These are phyloP conservation scores for Phymorhynchus buccinoides DNA, from an alignment of 1,140 invertebrate genomes.

Conservation along the genomic window DNA sequence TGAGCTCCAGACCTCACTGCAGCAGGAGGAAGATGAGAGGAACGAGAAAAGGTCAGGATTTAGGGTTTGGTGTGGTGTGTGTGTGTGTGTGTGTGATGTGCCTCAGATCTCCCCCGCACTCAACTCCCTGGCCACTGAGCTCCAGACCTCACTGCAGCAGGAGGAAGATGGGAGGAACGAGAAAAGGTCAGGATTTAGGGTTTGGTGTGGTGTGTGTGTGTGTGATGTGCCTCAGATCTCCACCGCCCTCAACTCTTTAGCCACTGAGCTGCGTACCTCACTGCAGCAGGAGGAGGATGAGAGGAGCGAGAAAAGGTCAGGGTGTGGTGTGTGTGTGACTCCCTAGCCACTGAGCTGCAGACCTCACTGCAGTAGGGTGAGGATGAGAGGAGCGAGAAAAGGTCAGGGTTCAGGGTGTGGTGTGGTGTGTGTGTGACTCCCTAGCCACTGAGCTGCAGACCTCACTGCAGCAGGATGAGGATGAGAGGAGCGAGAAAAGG, in stretches of 20 bases:
- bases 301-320: background rate
- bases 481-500: too few relatives aligned
- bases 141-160: conserved; percentile 85
- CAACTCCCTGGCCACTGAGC: conserved; percentile 88
- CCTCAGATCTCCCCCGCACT: conserved; percentile 54
- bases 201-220: too few relatives aligned
- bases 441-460: too few relatives aligned
- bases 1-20: conserved; percentile 89
- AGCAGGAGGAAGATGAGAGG: conserved; percentile 66
- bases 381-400: too few relatives aligned
- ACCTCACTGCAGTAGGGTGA: too few relatives aligned
- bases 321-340: too few relatives aligned
- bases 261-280: too few relatives aligned
- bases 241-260: too few relatives aligned
- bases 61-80: background rate
- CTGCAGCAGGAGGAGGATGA: too few relatives aligned
- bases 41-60: background rate
- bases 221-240: conserved; percentile 56
- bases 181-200: background rate
- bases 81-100: conserved; percentile 31
- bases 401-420: too few relatives aligned
- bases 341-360: too few relatives aligned
- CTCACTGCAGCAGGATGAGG: too few relatives aligned
- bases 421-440: background rate
- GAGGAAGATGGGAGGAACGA: conserved; percentile 62